These are phyloP conservation scores for Gymnothorax reevesii DNA, from an alignment of 2,797 vertebrate species.

Conservation along the genomic window DNA sequence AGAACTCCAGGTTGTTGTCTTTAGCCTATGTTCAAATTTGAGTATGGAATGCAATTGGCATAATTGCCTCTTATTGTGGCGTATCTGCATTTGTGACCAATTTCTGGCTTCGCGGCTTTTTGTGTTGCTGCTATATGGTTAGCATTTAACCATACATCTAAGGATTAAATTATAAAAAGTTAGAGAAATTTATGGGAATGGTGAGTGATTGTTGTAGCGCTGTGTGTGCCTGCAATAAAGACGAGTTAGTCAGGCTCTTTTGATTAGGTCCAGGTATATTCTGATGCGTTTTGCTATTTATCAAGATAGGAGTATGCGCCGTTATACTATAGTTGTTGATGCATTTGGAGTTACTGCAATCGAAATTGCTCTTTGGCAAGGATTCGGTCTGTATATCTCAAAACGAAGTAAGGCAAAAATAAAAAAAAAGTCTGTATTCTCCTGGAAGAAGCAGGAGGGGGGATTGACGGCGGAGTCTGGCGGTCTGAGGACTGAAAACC, in stretches of 20 bases:
- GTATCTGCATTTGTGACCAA: neutral
- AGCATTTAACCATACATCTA: neutral
- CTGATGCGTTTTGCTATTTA: neutral
- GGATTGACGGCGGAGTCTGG: too few relatives aligned
- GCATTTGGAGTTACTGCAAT: neutral
- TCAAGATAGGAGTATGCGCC: neutral
- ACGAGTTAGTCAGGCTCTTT: neutral
- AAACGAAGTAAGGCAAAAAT: neutral
- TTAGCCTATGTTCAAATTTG: neutral
- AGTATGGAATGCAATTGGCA: neutral
- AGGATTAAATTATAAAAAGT: neutral
- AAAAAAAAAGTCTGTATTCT: neutral
- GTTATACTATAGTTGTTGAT: neutral
- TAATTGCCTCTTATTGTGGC: neutral
- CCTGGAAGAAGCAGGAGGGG: neutral
- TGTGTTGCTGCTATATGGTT: neutral
- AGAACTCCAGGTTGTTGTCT: constrained; percentile 13
- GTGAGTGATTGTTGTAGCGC: neutral
- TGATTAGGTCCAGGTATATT: neutral
- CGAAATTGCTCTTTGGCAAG: neutral
- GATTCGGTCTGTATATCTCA: neutral
- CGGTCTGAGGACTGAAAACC: too few relatives aligned
- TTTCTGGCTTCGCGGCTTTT: neutral
- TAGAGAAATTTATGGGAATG: neutral
- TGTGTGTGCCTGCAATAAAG: neutral